Evolutionary conservation across 2,113 vertebrate genomes (phyloP).

Genomic region (Notarius lentiginosus): DNA sequence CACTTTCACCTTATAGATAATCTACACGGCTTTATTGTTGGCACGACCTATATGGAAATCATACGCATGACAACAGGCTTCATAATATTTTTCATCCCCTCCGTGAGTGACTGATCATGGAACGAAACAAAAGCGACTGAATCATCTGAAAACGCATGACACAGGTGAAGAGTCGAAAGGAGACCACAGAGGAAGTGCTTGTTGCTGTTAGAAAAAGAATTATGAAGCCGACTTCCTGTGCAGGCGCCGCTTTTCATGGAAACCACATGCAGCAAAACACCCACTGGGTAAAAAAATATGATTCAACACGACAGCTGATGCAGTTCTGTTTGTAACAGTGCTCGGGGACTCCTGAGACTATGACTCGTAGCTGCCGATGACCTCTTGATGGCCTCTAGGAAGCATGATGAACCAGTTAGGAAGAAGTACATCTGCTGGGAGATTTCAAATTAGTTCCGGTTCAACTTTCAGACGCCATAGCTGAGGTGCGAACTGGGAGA

Average conservation of each 20-base stretch:
- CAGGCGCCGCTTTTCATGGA: slow-evolving; percentile 34
- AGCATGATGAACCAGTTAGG: background rate
- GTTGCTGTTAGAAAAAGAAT: slow-evolving; percentile 30
- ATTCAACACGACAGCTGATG: background rate
- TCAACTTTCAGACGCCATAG: background rate
- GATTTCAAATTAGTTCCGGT: background rate
- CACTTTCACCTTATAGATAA: background rate
- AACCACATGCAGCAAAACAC: slow-evolving; percentile 33
- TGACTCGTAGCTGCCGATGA: slow-evolving; percentile 2
- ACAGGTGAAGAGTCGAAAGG: slow-evolving; percentile 44
- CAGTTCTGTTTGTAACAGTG: background rate
- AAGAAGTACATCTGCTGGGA: background rate
- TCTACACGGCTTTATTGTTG: background rate
- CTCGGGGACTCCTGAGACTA: slow-evolving; percentile 2
- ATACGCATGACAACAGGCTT: background rate
- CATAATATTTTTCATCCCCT: background rate
- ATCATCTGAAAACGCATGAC: slow-evolving; percentile 34
- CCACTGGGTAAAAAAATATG: slow-evolving; percentile 14
- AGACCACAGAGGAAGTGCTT: slow-evolving; percentile 46
- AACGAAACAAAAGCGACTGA: slow-evolving; percentile 31
- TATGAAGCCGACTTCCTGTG: slow-evolving; percentile 48
- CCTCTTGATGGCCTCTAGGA: background rate
- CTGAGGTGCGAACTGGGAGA: background rate
- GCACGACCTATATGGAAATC: background rate
- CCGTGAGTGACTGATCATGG: background rate